A percentile compares a stretch with the other conserved stretches of the same genome.
phyloP scores from a whole-genome alignment of 1,140 invertebrate species.

The Tenebrio molitor region DNA sequence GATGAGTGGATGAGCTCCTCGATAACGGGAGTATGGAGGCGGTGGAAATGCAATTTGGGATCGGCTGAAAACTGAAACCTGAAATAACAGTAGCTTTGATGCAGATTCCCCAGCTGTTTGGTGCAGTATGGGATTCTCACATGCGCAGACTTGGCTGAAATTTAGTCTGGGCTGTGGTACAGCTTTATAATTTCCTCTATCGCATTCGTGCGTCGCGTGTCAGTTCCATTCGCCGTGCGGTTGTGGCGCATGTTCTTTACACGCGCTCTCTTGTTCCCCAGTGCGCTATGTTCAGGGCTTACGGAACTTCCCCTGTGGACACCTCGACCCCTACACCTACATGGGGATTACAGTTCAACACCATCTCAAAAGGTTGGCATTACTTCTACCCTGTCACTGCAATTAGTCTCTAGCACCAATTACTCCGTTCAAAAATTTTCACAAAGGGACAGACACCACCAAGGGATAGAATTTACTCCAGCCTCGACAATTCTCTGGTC shows the following conservation, averaged over 20 bases:
- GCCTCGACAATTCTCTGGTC: no score
- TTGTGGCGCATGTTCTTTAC: slow-evolving; percentile 25
- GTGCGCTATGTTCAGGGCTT: slow-evolving; percentile 63
- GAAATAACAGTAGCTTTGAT: slow-evolving; percentile 40
- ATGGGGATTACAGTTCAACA: slow-evolving; percentile 58
- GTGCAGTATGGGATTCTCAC: slow-evolving; percentile 53
- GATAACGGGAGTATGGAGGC: no score
- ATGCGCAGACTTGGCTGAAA: slow-evolving; percentile 34
- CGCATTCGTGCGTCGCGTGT: slow-evolving; percentile 39
- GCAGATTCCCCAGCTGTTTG: slow-evolving; percentile 53
- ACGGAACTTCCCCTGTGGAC: slow-evolving; percentile 62
- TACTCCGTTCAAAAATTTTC: background rate
- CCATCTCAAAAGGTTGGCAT: slow-evolving; percentile 52
- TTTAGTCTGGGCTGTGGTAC: slow-evolving; percentile 34
- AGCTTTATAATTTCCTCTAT: slow-evolving; percentile 45
- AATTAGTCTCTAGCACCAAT: background rate
- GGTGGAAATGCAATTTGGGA: slow-evolving; percentile 1
- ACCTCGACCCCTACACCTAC: slow-evolving; percentile 53
- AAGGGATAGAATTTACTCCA: no score
- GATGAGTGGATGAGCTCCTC: no score
- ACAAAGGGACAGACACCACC: no score
- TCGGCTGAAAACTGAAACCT: slow-evolving; percentile 24
- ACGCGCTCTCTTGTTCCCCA: slow-evolving; percentile 36
- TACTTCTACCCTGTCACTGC: slow-evolving; percentile 10
- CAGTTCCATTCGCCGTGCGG: slow-evolving; percentile 39